phyloP scores from a whole-genome alignment of 37 sponge, comb jelly and placozoan species.

The Geodia barretti region DNA sequence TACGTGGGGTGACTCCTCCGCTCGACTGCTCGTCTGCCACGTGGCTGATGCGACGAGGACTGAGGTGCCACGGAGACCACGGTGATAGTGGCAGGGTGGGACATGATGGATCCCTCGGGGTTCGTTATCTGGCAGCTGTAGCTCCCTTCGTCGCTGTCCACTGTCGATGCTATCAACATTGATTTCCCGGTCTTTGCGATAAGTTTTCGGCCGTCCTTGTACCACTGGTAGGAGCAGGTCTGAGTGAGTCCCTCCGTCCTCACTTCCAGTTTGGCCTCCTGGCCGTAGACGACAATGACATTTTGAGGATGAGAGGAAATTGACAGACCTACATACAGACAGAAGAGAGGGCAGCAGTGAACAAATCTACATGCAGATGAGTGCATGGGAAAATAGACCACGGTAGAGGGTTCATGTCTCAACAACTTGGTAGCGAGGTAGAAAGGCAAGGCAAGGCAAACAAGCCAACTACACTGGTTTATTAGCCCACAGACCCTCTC shows the following conservation, averaged over 20 bases:
- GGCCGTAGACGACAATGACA: constrained; percentile 13
- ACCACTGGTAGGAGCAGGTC: constrained; percentile 46
- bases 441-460: too few species aligned
- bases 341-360: background rate
- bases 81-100: constrained; percentile 4
- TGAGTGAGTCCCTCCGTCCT: background rate
- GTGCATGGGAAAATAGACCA: too few species aligned
- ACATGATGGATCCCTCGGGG: background rate
- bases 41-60: too few species aligned
- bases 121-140: constrained; percentile 31
- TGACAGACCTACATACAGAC: background rate
- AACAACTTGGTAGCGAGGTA: too few species aligned
- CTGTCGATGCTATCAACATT: constrained; percentile 1
- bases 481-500: too few species aligned
- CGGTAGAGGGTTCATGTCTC: background rate
- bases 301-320: constrained; percentile 27
- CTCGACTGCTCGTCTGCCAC: too few species aligned
- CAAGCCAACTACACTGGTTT: too few species aligned
- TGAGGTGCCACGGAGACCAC: background rate
- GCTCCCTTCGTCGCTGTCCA: constrained; percentile 27
- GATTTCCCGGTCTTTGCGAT: background rate
- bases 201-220: constrained; percentile 24
- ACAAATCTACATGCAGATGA: too few species aligned
- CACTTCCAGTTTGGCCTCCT: background rate
- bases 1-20: too few species aligned